Evolutionary conservation across 53 echinoderm and acorn worm genomes (phyloP).

Genomic region (Astropecten irregularis): DNA sequence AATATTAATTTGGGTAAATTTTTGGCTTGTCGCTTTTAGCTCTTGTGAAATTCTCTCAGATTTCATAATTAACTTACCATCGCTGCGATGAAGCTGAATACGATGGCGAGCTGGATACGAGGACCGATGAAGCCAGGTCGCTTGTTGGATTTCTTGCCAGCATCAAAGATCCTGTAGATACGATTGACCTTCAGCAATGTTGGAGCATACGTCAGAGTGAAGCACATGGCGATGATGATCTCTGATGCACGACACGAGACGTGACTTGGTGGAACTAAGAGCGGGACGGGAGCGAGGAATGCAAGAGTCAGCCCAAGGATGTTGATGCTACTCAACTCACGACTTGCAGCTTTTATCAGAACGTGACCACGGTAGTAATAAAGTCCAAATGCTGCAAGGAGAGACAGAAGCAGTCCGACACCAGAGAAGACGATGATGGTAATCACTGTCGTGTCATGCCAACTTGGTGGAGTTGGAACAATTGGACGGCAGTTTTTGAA

Average conservation of each 20-base stretch:
- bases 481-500: constrained; percentile 60
- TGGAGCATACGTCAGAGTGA: constrained; percentile 60
- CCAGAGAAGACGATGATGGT: constrained; percentile 44
- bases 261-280: constrained; percentile 32
- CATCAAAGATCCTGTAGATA: constrained; percentile 54
- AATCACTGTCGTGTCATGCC: constrained; percentile 60
- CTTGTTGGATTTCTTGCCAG: constrained; percentile 62
- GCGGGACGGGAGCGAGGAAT: constrained; percentile 27
- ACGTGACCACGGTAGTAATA: constrained; percentile 29
- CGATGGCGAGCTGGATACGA: constrained; percentile 19
- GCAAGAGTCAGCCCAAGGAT: constrained; percentile 50
- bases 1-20: too few relatives aligned
- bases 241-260: constrained; percentile 39
- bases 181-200: constrained; percentile 58
- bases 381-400: constrained; percentile 29
- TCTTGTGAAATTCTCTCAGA: too few relatives aligned
- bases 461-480: constrained; percentile 45
- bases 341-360: constrained; percentile 56
- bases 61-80: constrained; percentile 28
- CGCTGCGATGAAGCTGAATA: not conserved
- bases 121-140: constrained; percentile 48
- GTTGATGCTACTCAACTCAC: constrained; percentile 62
- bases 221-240: constrained; percentile 37
- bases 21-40: too few relatives aligned
- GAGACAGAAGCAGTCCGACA: constrained; percentile 38